Evolutionary conservation across 2,797 vertebrate species (phyloP), one percentile per base, ranked within the genome.

Genomic region (Fistularia commersonii): DNA sequence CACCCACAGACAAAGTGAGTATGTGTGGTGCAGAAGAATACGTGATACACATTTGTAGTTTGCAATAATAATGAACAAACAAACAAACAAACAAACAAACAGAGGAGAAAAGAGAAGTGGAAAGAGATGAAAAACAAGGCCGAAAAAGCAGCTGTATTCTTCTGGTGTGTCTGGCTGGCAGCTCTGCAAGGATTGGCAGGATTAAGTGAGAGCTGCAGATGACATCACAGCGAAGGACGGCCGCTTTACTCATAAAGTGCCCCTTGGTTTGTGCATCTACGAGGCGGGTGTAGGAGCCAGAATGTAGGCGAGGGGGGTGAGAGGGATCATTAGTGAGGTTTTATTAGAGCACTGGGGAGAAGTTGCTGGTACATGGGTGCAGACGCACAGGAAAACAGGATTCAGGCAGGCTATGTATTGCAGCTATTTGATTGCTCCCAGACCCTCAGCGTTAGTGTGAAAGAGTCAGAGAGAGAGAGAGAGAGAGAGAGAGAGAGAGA

Each of bases 371-470:
- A 84, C 84, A 81, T 70, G 74, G 84, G 82, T 85, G 81, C 87
- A 89, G 82, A 80, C 85, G 69, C 63, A 70, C 79, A 86, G 82
- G 83, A 86, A 88, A 86, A 82, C 85, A 79, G 70, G 76, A 80
- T 72, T 82, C 74, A 82, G 80, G 79, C 77, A 37, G 72, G 65
- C 74, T 72, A 44, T 74, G 65, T 61, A 74, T 70, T 71, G 80
- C 80, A 75, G 64, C 62, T 48, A 57, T 81, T 85, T 90, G 87
- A 92, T 90, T 88, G 81, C 81, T 90, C 82, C 85, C 89, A 91
- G 89, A 84, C 82, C 71, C 47, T 61, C 32, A n/a, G 8, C 69
- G 61, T 55, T 23, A 66, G 49, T 7, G 48, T 60, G 64, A 53
- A 50, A 8, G 39, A 11, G 39, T 41, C 39, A 31, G 49, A 45